Conservation (phyloP, 2,113 vertebrate species). For the Lampris incognitus region DNA sequence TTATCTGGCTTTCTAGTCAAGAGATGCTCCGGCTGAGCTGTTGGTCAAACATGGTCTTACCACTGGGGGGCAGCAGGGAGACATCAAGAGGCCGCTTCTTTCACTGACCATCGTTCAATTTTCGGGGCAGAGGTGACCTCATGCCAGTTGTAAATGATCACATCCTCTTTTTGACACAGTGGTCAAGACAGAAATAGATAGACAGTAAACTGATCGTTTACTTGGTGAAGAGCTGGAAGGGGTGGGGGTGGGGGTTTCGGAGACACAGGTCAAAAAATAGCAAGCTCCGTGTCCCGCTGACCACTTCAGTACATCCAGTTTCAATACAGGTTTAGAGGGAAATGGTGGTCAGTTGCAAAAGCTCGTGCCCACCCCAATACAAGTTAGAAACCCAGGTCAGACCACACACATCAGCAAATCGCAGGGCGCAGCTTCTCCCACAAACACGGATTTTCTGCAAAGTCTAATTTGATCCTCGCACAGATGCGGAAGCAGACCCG, state of each 20-base stretch:
- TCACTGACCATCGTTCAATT: slow-evolving; percentile 30
- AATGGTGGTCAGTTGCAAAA: slow-evolving; percentile 51
- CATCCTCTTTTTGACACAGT: neutral
- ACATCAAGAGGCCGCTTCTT: slow-evolving; percentile 10
- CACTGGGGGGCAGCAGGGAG: slow-evolving; percentile 72
- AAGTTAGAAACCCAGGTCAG: slow-evolving; percentile 18
- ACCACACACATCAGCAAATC: neutral
- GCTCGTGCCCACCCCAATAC: slow-evolving; percentile 20
- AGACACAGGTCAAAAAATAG: slow-evolving; percentile 2
- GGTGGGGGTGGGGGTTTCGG: slow-evolving; percentile 32
- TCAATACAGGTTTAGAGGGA: slow-evolving; percentile 44
- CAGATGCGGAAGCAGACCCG: slow-evolving; percentile 3
- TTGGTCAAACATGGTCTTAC: slow-evolving; percentile 29
- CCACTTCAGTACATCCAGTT: slow-evolving; percentile 13
- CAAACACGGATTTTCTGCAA: slow-evolving; percentile 46
- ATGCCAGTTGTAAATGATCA: neutral
- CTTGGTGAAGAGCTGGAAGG: neutral
- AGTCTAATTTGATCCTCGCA: slow-evolving; percentile 24
- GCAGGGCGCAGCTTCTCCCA: slow-evolving; percentile 39
- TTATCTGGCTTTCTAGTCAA: neutral
- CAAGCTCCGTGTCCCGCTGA: neutral
- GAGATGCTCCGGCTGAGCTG: neutral
- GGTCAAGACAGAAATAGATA: neutral
- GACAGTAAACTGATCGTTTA: too few relatives aligned
- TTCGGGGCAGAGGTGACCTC: neutral